Evolutionary conservation across 2,113 vertebrate species (phyloP).

Genomic region (Crotalus horridus): DNA sequence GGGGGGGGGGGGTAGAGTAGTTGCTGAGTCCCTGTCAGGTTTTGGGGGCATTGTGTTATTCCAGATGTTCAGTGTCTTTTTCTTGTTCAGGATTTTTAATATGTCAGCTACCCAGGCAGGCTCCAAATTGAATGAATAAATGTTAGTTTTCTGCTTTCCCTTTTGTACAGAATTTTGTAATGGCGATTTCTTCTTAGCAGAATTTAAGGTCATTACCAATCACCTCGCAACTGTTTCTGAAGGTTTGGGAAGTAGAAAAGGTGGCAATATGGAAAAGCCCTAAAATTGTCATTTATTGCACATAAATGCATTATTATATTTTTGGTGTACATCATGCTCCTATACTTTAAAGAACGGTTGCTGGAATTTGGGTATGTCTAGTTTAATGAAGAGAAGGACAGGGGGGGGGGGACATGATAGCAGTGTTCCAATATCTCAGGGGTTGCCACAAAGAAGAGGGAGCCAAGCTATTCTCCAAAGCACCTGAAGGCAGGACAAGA

Average conservation of each 20-base stretch:
- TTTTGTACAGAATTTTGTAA: not conserved
- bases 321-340: not conserved
- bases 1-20: not conserved
- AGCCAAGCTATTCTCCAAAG: too few species aligned
- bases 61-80: not conserved
- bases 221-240: not conserved
- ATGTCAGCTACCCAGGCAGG: not conserved
- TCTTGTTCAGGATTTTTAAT: not conserved
- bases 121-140: not conserved
- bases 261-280: not conserved
- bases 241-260: not conserved
- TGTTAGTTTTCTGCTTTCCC: not conserved
- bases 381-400: too few species aligned
- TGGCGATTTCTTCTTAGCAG: not conserved
- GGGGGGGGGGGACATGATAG: too few species aligned
- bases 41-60: not conserved
- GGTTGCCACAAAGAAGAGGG: too few species aligned
- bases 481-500: too few species aligned
- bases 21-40: not conserved
- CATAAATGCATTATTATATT: not conserved
- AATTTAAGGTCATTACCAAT: not conserved
- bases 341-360: not conserved
- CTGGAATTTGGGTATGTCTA: too few species aligned
- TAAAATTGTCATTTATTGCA: not conserved
- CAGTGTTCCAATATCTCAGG: too few species aligned